Evolutionary conservation across 2,797 vertebrate species (phyloP).

Genomic region (Lagocephalus sceleratus): DNA sequence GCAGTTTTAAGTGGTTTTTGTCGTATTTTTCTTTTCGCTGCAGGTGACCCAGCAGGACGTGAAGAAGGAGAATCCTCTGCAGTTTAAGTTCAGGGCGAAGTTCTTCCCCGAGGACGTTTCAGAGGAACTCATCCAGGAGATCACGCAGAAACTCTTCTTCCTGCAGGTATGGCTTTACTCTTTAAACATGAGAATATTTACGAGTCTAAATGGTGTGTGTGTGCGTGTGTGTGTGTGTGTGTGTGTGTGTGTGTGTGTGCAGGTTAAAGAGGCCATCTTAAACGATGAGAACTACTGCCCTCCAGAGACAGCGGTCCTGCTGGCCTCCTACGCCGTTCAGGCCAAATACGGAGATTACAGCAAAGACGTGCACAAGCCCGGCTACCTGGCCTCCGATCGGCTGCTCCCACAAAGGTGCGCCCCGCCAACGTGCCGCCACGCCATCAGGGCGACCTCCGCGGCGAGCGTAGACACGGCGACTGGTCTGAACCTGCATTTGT

Average conservation of each 20-base stretch:
- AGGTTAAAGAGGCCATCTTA: slow-evolving; percentile 91
- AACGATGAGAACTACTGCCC: slow-evolving; percentile 95
- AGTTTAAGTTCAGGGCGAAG: slow-evolving; percentile 92
- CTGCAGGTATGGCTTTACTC: slow-evolving; percentile 76
- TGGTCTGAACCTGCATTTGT: too few species aligned
- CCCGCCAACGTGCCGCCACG: too few species aligned
- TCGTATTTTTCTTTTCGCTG: not conserved
- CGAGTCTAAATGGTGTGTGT: not conserved
- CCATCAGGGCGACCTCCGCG: too few species aligned
- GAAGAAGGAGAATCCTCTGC: slow-evolving; percentile 90
- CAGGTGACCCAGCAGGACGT: slow-evolving; percentile 94
- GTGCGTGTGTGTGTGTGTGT: not conserved
- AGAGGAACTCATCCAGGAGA: slow-evolving; percentile 94
- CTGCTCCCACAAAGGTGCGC: slow-evolving; percentile 88
- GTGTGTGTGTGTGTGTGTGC: slow-evolving; percentile 1
- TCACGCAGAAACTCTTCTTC: slow-evolving; percentile 96
- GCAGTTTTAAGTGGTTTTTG: not conserved
- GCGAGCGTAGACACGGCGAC: too few species aligned
- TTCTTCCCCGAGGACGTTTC: slow-evolving; percentile 95
- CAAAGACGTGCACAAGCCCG: slow-evolving; percentile 85
- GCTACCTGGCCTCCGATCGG: slow-evolving; percentile 87
- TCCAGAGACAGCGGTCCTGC: slow-evolving; percentile 89
- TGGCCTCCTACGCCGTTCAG: slow-evolving; percentile 91
- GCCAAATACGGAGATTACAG: slow-evolving; percentile 89
- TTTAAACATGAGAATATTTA: not conserved